Base-by-base conservation (phyloP, 92 coral and sea anemone genomes). In the Porites divaricata region DNA sequence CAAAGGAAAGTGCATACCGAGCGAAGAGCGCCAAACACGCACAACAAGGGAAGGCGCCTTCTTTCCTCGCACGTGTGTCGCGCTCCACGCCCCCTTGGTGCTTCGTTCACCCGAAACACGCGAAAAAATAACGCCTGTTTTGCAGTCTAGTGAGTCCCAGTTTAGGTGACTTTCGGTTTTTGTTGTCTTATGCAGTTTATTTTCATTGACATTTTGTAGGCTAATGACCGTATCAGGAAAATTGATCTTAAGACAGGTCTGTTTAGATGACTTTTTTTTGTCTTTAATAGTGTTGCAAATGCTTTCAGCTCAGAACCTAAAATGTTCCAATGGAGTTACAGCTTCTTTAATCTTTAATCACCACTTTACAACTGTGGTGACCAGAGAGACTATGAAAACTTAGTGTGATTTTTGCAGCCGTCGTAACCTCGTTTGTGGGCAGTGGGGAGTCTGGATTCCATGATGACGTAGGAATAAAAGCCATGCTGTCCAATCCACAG, bases 381-480 rank as follows among this genome's bases (percentile, higher is more conserved):
- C 14, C 2, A 1, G 59, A 15, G 59, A 54, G 59, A 54, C 59
- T 11, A 8, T 11, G 16, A 54, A 54, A 11, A 54, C 59, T 4
- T 54, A 11, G 12, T 4, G 59, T 79, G 66, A 2, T 24, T 15
- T 2, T 79, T 70, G 63, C 78, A 93, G 97, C 95, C 22, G 85
- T 72, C 52, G 97, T 93, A 20, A 85, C 91, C 1, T 85, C 95
- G 9, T 85, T 84, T 69, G 97, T 80, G 53, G 97, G 97, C 45
- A 79, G 77, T 64, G 95, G 92, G n/a, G 83, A 71, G 75, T 67
- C 92, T 63, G 97, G 97, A 14, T 83, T 85, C 35, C 81, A 58
- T 48, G 93, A 93, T 70, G 97, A 85, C 53, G 76, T 75, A 1
- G 91, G 92, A 21, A 78, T 82, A 16, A 78, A 78, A 48, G 97